A percentile compares a stretch with the other conserved stretches of the same genome.
These are phyloP conservation scores for Calosoma granatense DNA, from an alignment of 1,140 invertebrate genomes.

Conservation along the genomic window DNA sequence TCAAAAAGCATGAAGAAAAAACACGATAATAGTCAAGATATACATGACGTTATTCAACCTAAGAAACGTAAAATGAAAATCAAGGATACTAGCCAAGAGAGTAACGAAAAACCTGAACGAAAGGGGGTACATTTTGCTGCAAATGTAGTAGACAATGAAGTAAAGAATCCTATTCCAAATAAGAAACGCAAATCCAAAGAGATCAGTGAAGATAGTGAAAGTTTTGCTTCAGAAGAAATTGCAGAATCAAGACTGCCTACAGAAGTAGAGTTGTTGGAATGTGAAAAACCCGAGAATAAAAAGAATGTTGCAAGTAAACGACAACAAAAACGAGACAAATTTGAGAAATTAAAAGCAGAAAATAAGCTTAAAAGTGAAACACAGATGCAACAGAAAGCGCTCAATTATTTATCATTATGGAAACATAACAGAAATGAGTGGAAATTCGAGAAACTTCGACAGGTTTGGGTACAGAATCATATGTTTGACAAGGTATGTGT, in stretches of 20 bases:
- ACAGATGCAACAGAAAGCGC: conserved; percentile 30
- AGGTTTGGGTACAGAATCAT: conserved; percentile 61
- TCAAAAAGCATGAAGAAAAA: background rate
- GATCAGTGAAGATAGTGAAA: background rate
- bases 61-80: background rate
- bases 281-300: background rate
- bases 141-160: background rate
- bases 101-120: background rate
- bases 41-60: background rate
- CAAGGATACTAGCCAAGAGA: background rate
- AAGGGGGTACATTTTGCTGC: background rate
- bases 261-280: background rate
- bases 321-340: conserved; percentile 20
- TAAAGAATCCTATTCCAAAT: background rate
- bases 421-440: conserved; percentile 54
- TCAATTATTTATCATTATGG: conserved; percentile 56
- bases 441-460: conserved; percentile 67
- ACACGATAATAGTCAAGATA: background rate
- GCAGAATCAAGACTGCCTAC: background rate
- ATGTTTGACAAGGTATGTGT: conserved; percentile 48
- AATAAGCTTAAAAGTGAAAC: conserved; percentile 24
- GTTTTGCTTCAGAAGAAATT: no score
- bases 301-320: background rate
- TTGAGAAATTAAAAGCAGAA: conserved; percentile 20
- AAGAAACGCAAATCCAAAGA: background rate